phyloP scores from a whole-genome alignment of 2,888 invertebrate species.

The Monochamus alternatus region DNA sequence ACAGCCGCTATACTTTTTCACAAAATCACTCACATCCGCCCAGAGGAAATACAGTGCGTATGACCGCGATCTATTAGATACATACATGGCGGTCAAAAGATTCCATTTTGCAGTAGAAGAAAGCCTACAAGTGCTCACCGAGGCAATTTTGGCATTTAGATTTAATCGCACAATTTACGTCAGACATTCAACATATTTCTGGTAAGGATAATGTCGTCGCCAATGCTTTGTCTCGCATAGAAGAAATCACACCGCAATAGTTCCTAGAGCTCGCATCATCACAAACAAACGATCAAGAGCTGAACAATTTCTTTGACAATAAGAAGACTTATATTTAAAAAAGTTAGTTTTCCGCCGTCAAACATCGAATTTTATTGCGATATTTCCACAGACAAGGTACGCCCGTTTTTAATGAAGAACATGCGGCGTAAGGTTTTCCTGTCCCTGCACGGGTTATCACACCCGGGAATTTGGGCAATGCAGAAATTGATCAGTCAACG shows the following conservation, averaged over 20 bases:
- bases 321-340: neutral
- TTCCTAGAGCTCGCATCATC: neutral
- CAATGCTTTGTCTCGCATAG: slow-evolving; percentile 4
- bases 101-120: neutral
- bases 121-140: neutral
- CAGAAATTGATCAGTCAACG: slow-evolving; percentile 59
- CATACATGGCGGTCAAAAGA: neutral
- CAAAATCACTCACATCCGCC: neutral
- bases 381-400: slow-evolving; percentile 15
- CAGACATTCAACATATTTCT: slow-evolving; percentile 18
- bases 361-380: slow-evolving; percentile 1
- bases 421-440: slow-evolving; percentile 38
- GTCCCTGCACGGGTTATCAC: too few relatives aligned
- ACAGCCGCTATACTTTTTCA: neutral
- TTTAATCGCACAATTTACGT: neutral
- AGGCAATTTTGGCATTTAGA: neutral
- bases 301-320: neutral
- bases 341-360: neutral
- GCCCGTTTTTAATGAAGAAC: slow-evolving; percentile 43
- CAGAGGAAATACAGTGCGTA: neutral
- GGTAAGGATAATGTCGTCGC: slow-evolving; percentile 23
- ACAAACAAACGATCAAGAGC: neutral
- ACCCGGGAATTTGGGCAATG: slow-evolving; percentile 52
- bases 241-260: neutral
- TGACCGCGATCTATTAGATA: too few relatives aligned